Conservation (phyloP, 2,888 invertebrate genomes). For the Drosophila suboccidentalis region DNA sequence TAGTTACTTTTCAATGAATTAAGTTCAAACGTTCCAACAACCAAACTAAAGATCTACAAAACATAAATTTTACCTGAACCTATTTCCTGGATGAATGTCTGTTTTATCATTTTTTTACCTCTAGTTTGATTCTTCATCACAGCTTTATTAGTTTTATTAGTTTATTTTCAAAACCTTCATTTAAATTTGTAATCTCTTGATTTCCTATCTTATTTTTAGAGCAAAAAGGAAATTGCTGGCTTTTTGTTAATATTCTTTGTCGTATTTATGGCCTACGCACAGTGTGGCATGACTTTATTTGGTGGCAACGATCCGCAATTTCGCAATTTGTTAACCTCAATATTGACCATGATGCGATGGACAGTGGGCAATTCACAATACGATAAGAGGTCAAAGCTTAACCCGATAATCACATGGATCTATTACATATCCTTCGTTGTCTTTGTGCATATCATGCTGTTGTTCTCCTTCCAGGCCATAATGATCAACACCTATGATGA, state of each 20-base stretch:
- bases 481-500: constrained; percentile 45
- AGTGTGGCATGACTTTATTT: constrained; percentile 46
- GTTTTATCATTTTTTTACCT: too few relatives aligned
- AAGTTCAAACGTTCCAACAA: too few relatives aligned
- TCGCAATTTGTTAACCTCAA: constrained; percentile 15
- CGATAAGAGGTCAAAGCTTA: not conserved
- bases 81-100: too few relatives aligned
- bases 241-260: constrained; percentile 45
- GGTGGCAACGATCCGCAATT: constrained; percentile 38
- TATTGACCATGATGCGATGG: constrained; percentile 44
- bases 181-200: too few relatives aligned
- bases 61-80: too few relatives aligned
- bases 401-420: constrained; percentile 5
- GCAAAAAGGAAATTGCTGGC: constrained; percentile 48
- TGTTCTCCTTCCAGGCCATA: constrained; percentile 51
- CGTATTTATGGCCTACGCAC: constrained; percentile 48
- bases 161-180: too few relatives aligned
- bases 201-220: constrained; percentile 24
- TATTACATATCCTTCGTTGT: constrained; percentile 52
- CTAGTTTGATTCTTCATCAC: too few relatives aligned
- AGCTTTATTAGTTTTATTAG: too few relatives aligned
- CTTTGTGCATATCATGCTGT: constrained; percentile 45
- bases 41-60: too few relatives aligned
- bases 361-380: constrained; percentile 40
- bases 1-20: too few relatives aligned